A percentile compares a stretch with the other conserved stretches of the same genome.
Conservation (phyloP, 2,113 vertebrate species). For the Lycaon pictus region DNA sequence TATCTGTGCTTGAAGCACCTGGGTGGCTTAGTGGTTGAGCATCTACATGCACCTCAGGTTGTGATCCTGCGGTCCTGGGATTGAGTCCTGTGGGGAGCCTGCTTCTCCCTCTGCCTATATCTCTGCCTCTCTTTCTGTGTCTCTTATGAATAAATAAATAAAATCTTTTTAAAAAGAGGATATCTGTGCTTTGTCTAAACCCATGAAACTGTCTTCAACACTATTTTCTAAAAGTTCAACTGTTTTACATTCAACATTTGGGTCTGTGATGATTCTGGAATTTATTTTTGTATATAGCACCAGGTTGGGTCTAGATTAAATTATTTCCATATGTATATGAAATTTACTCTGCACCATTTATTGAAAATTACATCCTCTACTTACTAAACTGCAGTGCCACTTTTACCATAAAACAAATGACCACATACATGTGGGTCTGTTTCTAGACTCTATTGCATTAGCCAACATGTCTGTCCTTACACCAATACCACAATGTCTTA, state of each 20-base stretch:
- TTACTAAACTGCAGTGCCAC: neutral
- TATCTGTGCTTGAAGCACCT: neutral
- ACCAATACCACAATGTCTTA: neutral
- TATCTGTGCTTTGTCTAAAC: neutral
- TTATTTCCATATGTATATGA: neutral
- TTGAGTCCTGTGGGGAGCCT: no score
- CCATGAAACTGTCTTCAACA: neutral
- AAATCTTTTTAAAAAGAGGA: neutral
- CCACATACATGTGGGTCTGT: neutral
- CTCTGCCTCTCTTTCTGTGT: no score
- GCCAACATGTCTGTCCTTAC: neutral
- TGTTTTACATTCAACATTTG: neutral
- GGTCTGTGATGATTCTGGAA: neutral
- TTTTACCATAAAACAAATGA: neutral
- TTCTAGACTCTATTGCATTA: neutral
- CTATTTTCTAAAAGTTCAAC: neutral
- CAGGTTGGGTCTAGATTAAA: neutral
- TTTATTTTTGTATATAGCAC: neutral
- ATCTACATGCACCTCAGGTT: no score
- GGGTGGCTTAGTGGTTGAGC: no score
- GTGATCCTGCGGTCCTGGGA: no score
- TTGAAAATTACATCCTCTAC: neutral
- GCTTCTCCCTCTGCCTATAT: no score
- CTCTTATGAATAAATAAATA: no score
- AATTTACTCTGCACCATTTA: neutral